phyloP scores from a whole-genome alignment of 2,797 vertebrate genomes.

The Bryconaethiops microstoma region DNA sequence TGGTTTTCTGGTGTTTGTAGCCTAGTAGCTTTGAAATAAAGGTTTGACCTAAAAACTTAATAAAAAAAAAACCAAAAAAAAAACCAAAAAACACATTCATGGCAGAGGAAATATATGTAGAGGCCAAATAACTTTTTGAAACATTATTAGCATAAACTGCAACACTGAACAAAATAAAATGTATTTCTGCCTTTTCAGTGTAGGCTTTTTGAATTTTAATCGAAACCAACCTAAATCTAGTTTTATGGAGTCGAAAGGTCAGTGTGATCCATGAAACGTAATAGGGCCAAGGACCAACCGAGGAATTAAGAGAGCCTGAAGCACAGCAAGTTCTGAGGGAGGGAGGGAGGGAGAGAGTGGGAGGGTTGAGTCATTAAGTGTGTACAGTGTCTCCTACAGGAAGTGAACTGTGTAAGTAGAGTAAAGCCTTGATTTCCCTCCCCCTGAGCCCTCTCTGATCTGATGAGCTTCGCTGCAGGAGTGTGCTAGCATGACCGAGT shows the following conservation, averaged over 20 bases:
- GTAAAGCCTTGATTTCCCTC: conserved; percentile 53
- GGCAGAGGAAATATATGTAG: no score
- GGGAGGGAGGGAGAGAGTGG: conserved; percentile 14
- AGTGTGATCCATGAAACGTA: not conserved
- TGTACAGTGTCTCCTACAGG: conserved; percentile 61
- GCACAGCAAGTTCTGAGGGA: not conserved
- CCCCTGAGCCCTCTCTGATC: conserved; percentile 21
- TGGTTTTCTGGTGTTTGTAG: no score
- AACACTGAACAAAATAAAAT: no score
- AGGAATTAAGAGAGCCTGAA: not conserved
- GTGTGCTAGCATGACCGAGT: conserved; percentile 43
- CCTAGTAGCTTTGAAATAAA: no score
- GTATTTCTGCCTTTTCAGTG: not conserved
- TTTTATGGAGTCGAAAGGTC: not conserved
- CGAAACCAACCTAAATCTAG: not conserved
- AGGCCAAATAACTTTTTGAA: no score
- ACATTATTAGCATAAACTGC: no score
- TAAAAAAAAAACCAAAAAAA: no score
- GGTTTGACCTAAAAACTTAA: no score
- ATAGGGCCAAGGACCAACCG: conserved; percentile 11
- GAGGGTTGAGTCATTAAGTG: conserved; percentile 31
- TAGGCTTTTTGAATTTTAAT: not conserved
- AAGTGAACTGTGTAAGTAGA: conserved; percentile 62
- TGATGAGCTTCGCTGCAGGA: not conserved
- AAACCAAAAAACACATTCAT: no score